phyloP scores from a whole-genome alignment of 2,113 vertebrate genomes.

The Alces alces region DNA sequence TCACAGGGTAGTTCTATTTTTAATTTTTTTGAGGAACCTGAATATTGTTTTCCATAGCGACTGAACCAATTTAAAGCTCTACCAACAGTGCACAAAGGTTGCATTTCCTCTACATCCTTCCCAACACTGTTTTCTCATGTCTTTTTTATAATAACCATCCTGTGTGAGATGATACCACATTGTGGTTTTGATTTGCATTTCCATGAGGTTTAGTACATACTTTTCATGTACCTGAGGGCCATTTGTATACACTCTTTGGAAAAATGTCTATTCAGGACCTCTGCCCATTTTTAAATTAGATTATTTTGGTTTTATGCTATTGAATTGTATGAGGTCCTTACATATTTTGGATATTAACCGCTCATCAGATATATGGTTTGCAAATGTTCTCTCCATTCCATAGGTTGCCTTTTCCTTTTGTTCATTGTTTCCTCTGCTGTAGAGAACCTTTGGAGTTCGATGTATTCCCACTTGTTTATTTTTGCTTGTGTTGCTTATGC shows the following conservation, averaged over 20 bases:
- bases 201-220: background rate
- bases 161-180: background rate
- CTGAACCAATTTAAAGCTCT: background rate
- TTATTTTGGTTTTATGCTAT: background rate
- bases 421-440: background rate
- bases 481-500: background rate
- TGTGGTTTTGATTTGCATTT: background rate
- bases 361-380: background rate
- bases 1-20: background rate
- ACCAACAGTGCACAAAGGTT: background rate
- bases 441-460: background rate
- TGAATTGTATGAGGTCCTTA: background rate
- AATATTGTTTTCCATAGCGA: background rate
- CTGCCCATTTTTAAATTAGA: background rate
- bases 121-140: background rate
- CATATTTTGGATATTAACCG: background rate
- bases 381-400: background rate
- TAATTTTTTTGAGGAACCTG: background rate
- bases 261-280: background rate
- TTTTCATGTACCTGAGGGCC: background rate
- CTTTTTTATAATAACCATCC: background rate
- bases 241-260: background rate
- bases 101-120: background rate
- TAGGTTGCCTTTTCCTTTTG: background rate
- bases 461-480: background rate